phyloP scores from a whole-genome alignment of 1,140 invertebrate genomes.

The Nasonia giraulti region DNA sequence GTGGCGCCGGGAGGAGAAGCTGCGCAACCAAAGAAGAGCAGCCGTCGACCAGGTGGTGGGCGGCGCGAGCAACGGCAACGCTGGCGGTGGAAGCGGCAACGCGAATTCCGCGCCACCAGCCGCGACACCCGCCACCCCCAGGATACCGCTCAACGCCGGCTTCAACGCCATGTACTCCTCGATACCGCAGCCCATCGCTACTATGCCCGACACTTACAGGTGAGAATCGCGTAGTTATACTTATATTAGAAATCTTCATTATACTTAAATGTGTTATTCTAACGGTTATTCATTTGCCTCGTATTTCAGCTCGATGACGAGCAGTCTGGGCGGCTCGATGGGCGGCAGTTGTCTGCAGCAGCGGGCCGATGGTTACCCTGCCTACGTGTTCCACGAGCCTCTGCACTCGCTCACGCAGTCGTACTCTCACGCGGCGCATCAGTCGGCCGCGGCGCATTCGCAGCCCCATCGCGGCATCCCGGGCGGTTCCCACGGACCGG shows the following conservation, averaged over 20 bases:
- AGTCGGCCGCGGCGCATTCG: constrained; percentile 73
- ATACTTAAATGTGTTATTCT: too few relatives aligned
- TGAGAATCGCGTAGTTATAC: constrained; percentile 67
- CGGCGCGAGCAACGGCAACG: constrained; percentile 69
- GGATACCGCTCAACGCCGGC: constrained; percentile 88
- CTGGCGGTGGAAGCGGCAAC: constrained; percentile 68
- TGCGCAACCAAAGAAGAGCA: constrained; percentile 89
- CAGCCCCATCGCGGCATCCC: constrained; percentile 72
- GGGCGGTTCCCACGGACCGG: constrained; percentile 65
- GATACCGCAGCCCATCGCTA: constrained; percentile 94
- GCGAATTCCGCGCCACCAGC: constrained; percentile 77
- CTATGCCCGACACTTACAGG: constrained; percentile 96
- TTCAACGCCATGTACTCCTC: constrained; percentile 97
- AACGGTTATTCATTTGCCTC: not conserved
- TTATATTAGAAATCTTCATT: too few relatives aligned
- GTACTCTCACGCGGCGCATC: constrained; percentile 70
- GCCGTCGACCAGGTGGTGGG: constrained; percentile 77
- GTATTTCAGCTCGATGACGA: constrained; percentile 84
- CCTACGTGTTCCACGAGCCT: constrained; percentile 94
- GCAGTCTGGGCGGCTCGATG: constrained; percentile 84
- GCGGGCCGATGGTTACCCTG: constrained; percentile 87
- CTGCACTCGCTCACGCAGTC: constrained; percentile 83
- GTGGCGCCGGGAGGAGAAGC: constrained; percentile 98
- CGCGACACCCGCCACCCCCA: constrained; percentile 77
- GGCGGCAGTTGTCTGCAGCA: constrained; percentile 92